Evolutionary conservation across 2,797 vertebrate species (phyloP).

Genomic region (Cyclura pinguis): DNA sequence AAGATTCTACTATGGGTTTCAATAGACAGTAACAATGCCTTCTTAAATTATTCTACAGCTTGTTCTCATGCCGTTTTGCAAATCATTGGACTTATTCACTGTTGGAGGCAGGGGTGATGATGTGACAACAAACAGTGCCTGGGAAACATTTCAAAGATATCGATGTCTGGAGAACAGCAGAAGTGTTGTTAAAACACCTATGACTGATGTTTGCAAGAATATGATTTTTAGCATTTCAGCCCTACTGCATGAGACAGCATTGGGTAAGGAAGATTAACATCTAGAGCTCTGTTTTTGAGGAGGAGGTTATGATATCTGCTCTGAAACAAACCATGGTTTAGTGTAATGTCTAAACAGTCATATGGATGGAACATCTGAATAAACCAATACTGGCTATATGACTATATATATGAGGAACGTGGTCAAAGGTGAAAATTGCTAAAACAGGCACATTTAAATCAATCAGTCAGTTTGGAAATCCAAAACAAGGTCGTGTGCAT

Average conservation of each 20-base stretch:
- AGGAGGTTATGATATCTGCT: background rate
- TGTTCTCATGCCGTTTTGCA: constrained; percentile 96
- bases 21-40: background rate
- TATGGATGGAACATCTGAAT: background rate
- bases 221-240: constrained; percentile 97
- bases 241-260: constrained; percentile 89
- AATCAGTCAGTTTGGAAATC: no score
- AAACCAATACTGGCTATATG: background rate
- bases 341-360: background rate
- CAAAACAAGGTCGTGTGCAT: no score
- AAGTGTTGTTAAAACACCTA: constrained; percentile 90
- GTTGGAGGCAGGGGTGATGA: constrained; percentile 86
- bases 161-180: constrained; percentile 95
- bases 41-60: constrained; percentile 81
- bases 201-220: constrained; percentile 94
- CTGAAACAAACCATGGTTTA: background rate
- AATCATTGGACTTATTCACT: constrained; percentile 93
- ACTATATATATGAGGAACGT: background rate
- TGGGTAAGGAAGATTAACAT: constrained; percentile 79
- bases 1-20: background rate
- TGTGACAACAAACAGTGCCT: constrained; percentile 82
- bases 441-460: background rate
- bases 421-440: background rate
- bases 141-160: constrained; percentile 96
- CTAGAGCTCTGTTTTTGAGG: background rate